These are phyloP conservation scores for Melopsittacus undulatus DNA, from an alignment of 2,797 vertebrate genomes.

Conservation along the genomic window DNA sequence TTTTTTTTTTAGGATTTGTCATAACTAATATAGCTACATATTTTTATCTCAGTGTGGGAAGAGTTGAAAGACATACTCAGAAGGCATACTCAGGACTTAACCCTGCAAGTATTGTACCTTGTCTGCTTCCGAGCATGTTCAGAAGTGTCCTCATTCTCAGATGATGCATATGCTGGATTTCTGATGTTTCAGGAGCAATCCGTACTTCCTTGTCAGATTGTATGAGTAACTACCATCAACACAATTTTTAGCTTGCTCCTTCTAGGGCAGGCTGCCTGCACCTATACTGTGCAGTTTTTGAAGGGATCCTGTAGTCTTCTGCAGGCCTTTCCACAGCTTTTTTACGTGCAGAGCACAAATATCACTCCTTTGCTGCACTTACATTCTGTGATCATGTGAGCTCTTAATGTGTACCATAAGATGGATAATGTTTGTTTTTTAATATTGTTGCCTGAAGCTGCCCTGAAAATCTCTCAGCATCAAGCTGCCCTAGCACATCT, in stretches of 20 bases:
- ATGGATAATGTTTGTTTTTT: not conserved
- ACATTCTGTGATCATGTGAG: not conserved
- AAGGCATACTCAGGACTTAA: slow-evolving; percentile 19
- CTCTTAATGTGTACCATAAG: not conserved
- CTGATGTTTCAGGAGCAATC: not conserved
- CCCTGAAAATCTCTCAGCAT: not conserved
- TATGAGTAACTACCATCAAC: not conserved
- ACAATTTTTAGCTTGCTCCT: not conserved
- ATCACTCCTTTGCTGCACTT: accelerated
- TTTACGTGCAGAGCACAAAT: accelerated
- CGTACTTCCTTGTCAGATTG: not conserved
- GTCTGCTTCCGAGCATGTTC: not conserved
- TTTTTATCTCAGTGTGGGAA: slow-evolving; percentile 63
- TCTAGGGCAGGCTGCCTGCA: not conserved
- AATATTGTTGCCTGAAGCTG: not conserved
- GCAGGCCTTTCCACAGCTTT: not conserved
- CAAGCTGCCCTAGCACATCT: not conserved
- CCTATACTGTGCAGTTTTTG: not conserved
- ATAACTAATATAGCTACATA: slow-evolving; percentile 36
- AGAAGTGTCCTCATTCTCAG: not conserved
- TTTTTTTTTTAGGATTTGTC: slow-evolving; percentile 14
- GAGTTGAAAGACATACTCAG: slow-evolving; percentile 51
- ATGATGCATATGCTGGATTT: not conserved
- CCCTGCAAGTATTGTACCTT: not conserved
- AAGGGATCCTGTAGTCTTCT: not conserved